Base-by-base conservation (phyloP, 2,797 vertebrate species). In the Chrysolophus pictus region DNA sequence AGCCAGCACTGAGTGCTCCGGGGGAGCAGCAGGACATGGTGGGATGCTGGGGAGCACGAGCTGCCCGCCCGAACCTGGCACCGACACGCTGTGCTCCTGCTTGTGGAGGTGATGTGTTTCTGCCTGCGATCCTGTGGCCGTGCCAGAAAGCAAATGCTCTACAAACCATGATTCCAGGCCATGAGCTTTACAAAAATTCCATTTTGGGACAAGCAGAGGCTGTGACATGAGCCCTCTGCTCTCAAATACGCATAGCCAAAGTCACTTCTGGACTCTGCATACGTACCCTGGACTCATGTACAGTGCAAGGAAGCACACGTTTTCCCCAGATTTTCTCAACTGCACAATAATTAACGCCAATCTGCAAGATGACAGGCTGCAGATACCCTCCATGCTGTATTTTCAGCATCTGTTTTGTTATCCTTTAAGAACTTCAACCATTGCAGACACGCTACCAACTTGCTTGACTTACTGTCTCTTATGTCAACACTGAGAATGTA, bases 401-500 rank as follows among this genome's bases (percentile, higher is more conserved):
- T 91, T 78, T 77, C 80, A 93, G 33, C 41, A 31, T 53, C 28
- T 3, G 7, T 29, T 94, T 86, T 64, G 68, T 80, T 74, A 81
- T 65, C 84, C 69, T 55, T 91, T 65, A 65, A 79, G 92, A 82
- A 91, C 51, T 47, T 68, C 10, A 60, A 71, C 77, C 53, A 2
- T 4, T 35, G 75, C 91, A 96, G 87, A 79, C 2, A 1, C 14
- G 5, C 41, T 70, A 94, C 80, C 92, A 95, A 96, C 64, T 37
- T 41, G 9, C 74, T 93, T 87, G 83, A 96, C 96, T 93, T 96
- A 88, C 93, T 92, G 95, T 81, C 89, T 92, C 15, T 87, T 90
- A 92, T 46, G 90, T 91, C 94, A 94, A 84, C 94, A 94, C n/a
- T 56, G 82, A 97, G 97, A 97, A 96, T 75, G 95, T 95, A 96